Percentiles rank a stretch among this genome's conserved stretches.
Conservation (phyloP, 1,140 invertebrate genomes). For the Solenopsis fugax region DNA sequence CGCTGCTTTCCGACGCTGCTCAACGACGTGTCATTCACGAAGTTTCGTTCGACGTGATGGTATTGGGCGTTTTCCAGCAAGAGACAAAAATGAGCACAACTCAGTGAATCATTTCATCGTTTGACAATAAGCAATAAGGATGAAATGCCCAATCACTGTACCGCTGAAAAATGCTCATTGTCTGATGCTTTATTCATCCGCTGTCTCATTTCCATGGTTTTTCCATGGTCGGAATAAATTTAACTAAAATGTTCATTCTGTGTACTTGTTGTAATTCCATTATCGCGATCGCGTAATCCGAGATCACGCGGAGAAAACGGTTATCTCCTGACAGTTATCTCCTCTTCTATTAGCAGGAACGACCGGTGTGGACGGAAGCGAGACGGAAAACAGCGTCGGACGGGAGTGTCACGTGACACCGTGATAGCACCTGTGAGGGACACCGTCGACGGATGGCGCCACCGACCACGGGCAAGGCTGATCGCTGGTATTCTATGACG, state of each 20-base stretch:
- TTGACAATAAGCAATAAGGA: no score
- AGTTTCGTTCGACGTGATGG: not conserved
- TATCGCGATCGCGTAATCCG: not conserved
- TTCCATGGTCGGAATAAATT: not conserved
- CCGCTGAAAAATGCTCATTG: not conserved
- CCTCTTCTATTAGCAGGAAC: slow-evolving; percentile 4
- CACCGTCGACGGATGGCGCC: slow-evolving; percentile 58
- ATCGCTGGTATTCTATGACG: slow-evolving; percentile 18
- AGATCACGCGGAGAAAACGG: not conserved
- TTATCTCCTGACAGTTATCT: slow-evolving; percentile 14
- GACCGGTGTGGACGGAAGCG: not conserved
- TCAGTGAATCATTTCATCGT: no score
- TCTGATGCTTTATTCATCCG: not conserved
- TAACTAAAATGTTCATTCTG: not conserved
- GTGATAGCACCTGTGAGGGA: not conserved
- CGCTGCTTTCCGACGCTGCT: not conserved
- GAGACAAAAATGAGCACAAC: no score
- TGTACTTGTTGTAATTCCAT: not conserved
- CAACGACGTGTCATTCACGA: no score
- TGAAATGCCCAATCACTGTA: no score
- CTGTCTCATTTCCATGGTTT: not conserved
- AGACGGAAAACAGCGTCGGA: not conserved
- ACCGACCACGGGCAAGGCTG: slow-evolving; percentile 44
- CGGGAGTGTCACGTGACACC: slow-evolving; percentile 31
- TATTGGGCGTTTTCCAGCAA: no score